phyloP scores from a whole-genome alignment of 1,140 invertebrate species.

The Drosophila seguyi region DNA sequence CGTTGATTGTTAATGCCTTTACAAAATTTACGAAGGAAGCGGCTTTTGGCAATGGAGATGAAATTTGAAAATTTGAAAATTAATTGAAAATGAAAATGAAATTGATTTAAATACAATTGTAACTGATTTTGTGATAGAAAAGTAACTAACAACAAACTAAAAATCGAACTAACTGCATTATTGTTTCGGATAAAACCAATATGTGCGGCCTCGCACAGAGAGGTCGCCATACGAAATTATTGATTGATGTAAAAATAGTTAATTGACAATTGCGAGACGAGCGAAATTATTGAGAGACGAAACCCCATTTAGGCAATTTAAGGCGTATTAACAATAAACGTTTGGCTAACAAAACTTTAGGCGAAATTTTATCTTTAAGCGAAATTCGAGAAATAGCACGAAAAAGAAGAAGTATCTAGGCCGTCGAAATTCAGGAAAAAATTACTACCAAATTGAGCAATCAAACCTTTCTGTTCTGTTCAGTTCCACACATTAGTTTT shows the following conservation, averaged over 20 bases:
- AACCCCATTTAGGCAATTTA: constrained; percentile 83
- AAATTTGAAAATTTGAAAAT: constrained; percentile 48
- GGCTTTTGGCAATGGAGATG: constrained; percentile 63
- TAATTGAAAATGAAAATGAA: constrained; percentile 32
- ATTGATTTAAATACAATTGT: constrained; percentile 83
- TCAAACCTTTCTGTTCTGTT: constrained; percentile 50
- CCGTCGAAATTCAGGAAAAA: constrained; percentile 68
- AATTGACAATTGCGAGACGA: constrained; percentile 64
- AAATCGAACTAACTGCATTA: constrained; percentile 62
- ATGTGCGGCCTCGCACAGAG: constrained; percentile 32
- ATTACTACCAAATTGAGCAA: constrained; percentile 37
- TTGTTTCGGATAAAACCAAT: constrained; percentile 80
- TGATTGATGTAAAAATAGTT: constrained; percentile 81
- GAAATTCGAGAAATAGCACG: constrained; percentile 52
- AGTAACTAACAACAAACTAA: constrained; percentile 54
- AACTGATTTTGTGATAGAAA: constrained; percentile 85
- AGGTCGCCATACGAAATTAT: constrained; percentile 74
- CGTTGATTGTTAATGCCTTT: constrained; percentile 84
- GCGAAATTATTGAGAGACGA: constrained; percentile 55
- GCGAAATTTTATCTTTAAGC: constrained; percentile 77
- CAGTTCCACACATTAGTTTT: constrained; percentile 54
- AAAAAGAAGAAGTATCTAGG: constrained; percentile 26
- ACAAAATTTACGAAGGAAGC: constrained; percentile 70
- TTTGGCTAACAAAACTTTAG: constrained; percentile 81
- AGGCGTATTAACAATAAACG: constrained; percentile 85